phyloP scores from a whole-genome alignment of 1,140 invertebrate genomes.

The Chironomus tepperi region DNA sequence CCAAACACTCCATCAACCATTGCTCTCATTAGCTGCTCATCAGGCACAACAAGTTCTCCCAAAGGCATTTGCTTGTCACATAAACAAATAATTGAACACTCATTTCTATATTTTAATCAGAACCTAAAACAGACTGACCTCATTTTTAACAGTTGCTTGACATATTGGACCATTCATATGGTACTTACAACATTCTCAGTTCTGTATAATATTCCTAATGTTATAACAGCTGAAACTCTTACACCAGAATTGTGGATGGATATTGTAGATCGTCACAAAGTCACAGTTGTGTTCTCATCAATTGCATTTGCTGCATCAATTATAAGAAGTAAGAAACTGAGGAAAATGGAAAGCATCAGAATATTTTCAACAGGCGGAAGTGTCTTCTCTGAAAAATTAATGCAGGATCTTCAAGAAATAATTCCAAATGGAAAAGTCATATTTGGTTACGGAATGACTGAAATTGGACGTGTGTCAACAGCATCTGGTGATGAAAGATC shows the following conservation, averaged over 20 bases:
- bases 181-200: constrained; percentile 36
- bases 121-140: neutral
- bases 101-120: constrained; percentile 35
- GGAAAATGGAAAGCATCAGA: constrained; percentile 27
- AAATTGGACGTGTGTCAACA: neutral
- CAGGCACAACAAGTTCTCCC: constrained; percentile 65
- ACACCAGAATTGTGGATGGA: constrained; percentile 35
- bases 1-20: constrained; percentile 26
- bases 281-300: constrained; percentile 34
- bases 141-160: constrained; percentile 31
- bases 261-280: constrained; percentile 35
- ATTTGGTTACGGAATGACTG: constrained; percentile 23
- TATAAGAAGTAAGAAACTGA: constrained; percentile 31
- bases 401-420: neutral
- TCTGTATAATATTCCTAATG: constrained; percentile 33
- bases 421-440: constrained; percentile 22
- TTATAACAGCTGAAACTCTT: constrained; percentile 35
- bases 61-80: constrained; percentile 70
- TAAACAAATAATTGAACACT: constrained; percentile 34
- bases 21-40: constrained; percentile 45
- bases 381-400: neutral
- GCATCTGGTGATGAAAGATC: neutral
- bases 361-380: constrained; percentile 15
- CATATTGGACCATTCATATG: constrained; percentile 35
- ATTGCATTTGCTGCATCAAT: constrained; percentile 33